Percentiles rank a stretch among this genome's conserved stretches.
phyloP scores from a whole-genome alignment of 2,888 invertebrate species.

The Sceliomorpha sp. region DNA sequence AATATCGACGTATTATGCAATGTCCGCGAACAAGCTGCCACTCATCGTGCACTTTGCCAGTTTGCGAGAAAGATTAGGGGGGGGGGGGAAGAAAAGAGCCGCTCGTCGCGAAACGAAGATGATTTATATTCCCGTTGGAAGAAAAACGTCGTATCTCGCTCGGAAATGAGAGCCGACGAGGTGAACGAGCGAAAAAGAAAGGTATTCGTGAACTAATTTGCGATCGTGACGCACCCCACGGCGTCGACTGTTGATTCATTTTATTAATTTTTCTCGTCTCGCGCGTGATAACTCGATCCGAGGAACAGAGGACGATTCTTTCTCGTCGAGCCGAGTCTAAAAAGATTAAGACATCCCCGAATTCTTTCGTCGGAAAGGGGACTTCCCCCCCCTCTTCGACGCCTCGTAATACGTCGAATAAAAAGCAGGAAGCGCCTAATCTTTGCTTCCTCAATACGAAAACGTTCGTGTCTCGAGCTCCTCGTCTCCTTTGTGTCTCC shows the following conservation, averaged over 20 bases:
- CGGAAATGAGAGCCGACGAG: slow-evolving; percentile 35
- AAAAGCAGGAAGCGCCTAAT: too few relatives aligned
- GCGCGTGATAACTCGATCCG: slow-evolving; percentile 73
- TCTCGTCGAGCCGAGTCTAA: slow-evolving; percentile 59
- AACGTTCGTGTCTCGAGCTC: too few relatives aligned
- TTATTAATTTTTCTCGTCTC: slow-evolving; percentile 76
- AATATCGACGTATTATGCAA: too few relatives aligned
- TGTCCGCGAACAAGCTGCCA: too few relatives aligned
- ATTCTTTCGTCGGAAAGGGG: too few relatives aligned
- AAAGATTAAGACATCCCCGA: slow-evolving; percentile 61
- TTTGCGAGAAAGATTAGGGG: slow-evolving; percentile 23
- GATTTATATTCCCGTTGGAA: slow-evolving; percentile 13
- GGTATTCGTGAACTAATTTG: slow-evolving; percentile 76
- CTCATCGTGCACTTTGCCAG: too few relatives aligned
- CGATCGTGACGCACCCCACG: slow-evolving; percentile 60
- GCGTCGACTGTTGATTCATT: slow-evolving; percentile 75
- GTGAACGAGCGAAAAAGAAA: slow-evolving; percentile 46
- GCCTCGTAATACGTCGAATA: too few relatives aligned
- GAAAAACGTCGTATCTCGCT: slow-evolving; percentile 19
- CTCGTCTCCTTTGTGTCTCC: too few relatives aligned
- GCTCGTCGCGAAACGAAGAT: slow-evolving; percentile 9
- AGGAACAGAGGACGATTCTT: slow-evolving; percentile 50
- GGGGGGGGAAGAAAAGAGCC: slow-evolving; percentile 6
- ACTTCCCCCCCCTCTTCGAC: too few relatives aligned
- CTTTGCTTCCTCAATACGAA: too few relatives aligned